Evolutionary conservation across 2,113 vertebrate genomes (phyloP), one percentile per base, ranked within the genome.

Genomic region (Apaloderma vittatum): DNA sequence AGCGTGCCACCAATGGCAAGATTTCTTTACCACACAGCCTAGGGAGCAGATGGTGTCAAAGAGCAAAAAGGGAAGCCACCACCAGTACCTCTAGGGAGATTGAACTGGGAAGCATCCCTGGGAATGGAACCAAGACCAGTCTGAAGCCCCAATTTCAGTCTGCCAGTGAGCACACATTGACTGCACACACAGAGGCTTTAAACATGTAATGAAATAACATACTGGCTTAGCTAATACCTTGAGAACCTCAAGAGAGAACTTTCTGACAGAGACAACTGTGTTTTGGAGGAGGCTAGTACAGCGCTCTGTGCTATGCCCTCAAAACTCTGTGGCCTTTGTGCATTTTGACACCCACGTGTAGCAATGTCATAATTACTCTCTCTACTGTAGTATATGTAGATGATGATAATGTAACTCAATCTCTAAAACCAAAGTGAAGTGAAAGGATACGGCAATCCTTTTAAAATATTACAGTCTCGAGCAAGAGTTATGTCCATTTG

Each of bases 1-100:
- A 77, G 32, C 0, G 0, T 45, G 40, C 15, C 23, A 73, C 26
- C 0, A 0, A 17, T 5, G 18, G n/a, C 12, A 30, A 55, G 29
- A 57, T 3, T 52, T 32, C n/a, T 26, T 58, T 14, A 62, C 24
- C 19, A 8, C 21, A 17, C 19, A 46, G 8, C 32, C 22, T 46
- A 55, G 9, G 65, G 32, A 75, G 36, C n/a, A 55, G 11, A 27
- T 7, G 22, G 19, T 22, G 32, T 8, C 3, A 1, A 48, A 30
- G 32, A 37, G 27, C 6, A 30, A 55, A 74, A 29, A 49, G 15
- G 17, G 30, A 81, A 58, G 67, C 36, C 15, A 32, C 18, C 3
- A 5, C 4, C 66, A 54, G 30, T 13, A 30, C 1, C 6, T 24
- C 14, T 23, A 21, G 23, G 17, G 18, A 48, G 29, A 57, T 1